Percentiles rank a stretch among this genome's conserved stretches.
phyloP scores from a whole-genome alignment of 1,140 invertebrate species.

The Formica selysi region DNA sequence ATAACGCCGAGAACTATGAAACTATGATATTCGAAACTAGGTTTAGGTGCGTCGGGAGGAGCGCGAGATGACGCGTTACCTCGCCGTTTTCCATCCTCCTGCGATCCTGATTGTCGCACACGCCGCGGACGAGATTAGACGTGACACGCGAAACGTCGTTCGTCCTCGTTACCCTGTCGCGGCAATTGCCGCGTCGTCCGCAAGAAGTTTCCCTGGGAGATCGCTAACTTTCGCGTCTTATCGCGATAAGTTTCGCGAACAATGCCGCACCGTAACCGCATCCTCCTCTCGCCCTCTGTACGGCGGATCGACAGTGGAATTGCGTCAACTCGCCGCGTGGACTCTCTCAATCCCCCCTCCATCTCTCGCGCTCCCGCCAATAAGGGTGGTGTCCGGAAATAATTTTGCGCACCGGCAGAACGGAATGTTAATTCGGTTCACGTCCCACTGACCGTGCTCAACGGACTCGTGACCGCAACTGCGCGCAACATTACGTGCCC shows the following conservation, averaged over 20 bases:
- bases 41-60: background rate
- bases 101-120: constrained; percentile 39
- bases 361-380: constrained; percentile 16
- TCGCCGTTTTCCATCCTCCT: background rate
- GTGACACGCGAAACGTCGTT: constrained; percentile 50
- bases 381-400: constrained; percentile 67
- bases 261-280: constrained; percentile 70
- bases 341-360: background rate
- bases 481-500: constrained; percentile 51
- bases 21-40: constrained; percentile 28
- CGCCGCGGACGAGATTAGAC: constrained; percentile 33
- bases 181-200: constrained; percentile 48
- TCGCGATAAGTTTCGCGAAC: constrained; percentile 61
- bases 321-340: constrained; percentile 16
- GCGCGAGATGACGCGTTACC: background rate
- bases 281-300: background rate
- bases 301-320: background rate
- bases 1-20: background rate
- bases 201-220: constrained; percentile 58
- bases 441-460: constrained; percentile 70
- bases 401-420: constrained; percentile 60
- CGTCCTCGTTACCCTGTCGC: constrained; percentile 50
- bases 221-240: constrained; percentile 62
- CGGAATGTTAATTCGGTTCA: constrained; percentile 75
- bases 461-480: constrained; percentile 59